Base-by-base conservation (phyloP, 2,113 vertebrate species). In the Corapipo altera region DNA sequence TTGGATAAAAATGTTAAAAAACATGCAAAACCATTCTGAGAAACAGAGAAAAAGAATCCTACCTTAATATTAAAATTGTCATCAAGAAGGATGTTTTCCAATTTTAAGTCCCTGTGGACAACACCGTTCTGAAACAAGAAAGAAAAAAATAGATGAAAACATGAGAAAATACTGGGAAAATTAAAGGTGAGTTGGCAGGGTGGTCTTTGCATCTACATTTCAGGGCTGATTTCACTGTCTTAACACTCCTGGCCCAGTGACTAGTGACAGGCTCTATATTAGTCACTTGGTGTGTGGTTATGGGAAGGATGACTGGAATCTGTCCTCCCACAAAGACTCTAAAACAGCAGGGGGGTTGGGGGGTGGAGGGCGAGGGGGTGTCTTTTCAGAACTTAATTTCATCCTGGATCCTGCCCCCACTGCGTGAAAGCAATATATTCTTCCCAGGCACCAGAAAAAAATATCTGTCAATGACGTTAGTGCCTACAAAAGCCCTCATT, bases 31-130 rank as follows among this genome's bases (percentile, higher is more conserved):
- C 76, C 86, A 76, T 76, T 92, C 65, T 41, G 61, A 85, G 80
- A 91, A 67, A 24, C 41, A 27, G 41, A 89, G 49, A 83, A 77
- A 79, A 95, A 85, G n/a, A 88, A 89, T 76, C 93, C 71, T 98
- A 99, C 99, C 99, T 99, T 99, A 96, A 99, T 99, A 97, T 99
- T 99, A 97, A 99, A 99, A 98, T 98, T 99, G 98, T 99, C 99
- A 97, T 99, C 99, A 73, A 99, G 99, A 97, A 99, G 98, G 96
- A 99, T 99, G 83, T 99, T 99, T 98, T 99, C 99, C 98, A 99
- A 98, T 98, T 99, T 99, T 96, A 99, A 96, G 97, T 99, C 99
- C 97, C 99, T 98, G 98, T 99, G 99, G 95, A 99, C 99, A 94
- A 99, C 99, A 64, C 99, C 99, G 0, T 99, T 99, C 99, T 99